Conservation (phyloP, 2,797 vertebrate genomes). For the Channallabes apus region DNA sequence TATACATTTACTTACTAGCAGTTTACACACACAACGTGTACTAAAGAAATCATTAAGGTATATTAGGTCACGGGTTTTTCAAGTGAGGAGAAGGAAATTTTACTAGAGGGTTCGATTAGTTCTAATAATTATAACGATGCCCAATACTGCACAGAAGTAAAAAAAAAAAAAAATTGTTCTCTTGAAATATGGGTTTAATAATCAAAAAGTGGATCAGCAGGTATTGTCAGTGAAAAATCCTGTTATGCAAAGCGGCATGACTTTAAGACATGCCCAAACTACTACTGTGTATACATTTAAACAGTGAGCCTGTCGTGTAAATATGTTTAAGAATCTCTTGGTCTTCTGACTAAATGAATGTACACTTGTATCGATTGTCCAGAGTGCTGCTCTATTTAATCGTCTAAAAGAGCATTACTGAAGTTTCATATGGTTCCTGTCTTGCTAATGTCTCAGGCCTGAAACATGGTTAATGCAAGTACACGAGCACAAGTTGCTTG, state of each 20-base stretch:
- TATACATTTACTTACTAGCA: not conserved
- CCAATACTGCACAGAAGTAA: too few species aligned
- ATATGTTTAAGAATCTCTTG: too few species aligned
- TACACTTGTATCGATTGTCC: not conserved
- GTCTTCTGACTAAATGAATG: not conserved
- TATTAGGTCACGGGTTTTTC: not conserved
- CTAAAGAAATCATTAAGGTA: not conserved
- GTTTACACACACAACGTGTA: not conserved
- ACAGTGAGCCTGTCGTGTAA: not conserved
- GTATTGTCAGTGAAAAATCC: not conserved
- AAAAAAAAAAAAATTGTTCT: too few species aligned
- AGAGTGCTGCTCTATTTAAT: not conserved
- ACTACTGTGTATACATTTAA: not conserved
- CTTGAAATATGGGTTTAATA: not conserved
- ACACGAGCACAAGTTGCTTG: too few species aligned
- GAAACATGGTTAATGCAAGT: too few species aligned
- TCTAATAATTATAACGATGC: too few species aligned
- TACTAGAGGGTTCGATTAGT: not conserved
- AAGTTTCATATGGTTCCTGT: not conserved
- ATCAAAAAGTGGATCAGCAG: not conserved
- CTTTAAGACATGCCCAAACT: not conserved
- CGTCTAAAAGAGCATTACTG: not conserved
- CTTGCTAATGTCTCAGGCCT: not conserved
- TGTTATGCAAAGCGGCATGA: too few species aligned
- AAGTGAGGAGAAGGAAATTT: not conserved